phyloP scores from a whole-genome alignment of 2,888 invertebrate genomes.

The Nomada goodeniana region DNA sequence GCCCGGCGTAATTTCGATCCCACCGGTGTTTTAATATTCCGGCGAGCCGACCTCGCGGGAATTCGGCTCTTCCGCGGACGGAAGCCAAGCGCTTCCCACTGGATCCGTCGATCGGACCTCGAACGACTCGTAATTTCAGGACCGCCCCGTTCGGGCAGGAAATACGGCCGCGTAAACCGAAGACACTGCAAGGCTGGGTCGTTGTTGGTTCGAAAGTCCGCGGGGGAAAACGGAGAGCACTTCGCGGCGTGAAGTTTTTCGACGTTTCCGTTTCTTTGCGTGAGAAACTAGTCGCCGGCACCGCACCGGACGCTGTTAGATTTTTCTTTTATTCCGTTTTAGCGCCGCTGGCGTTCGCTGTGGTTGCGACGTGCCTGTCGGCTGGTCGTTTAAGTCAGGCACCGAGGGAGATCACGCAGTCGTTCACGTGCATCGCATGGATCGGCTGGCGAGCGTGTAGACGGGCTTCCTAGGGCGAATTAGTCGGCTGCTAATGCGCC shows the following conservation, averaged over 20 bases:
- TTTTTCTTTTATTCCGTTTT: neutral
- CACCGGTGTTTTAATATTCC: constrained; percentile 34
- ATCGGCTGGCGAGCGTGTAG: constrained; percentile 54
- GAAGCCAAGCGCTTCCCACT: constrained; percentile 4
- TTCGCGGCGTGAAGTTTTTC: neutral
- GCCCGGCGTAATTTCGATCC: constrained; percentile 23
- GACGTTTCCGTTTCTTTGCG: neutral
- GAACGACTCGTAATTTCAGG: neutral
- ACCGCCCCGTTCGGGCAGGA: neutral
- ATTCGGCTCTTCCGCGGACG: constrained; percentile 13
- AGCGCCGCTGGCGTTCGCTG: neutral
- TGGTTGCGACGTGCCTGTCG: constrained; percentile 25
- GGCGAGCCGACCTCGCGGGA: neutral
- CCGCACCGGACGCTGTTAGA: too few relatives aligned
- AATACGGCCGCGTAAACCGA: neutral
- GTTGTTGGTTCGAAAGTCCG: neutral
- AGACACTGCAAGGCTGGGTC: neutral
- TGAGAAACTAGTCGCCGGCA: neutral
- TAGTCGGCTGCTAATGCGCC: constrained; percentile 57
- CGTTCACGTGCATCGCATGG: constrained; percentile 40
- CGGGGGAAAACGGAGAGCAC: neutral
- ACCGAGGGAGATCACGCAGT: constrained; percentile 34
- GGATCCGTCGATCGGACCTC: constrained; percentile 8
- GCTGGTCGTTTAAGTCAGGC: constrained; percentile 54
- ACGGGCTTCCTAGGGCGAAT: constrained; percentile 43